Evolutionary conservation across 1,140 invertebrate species (phyloP), one percentile per base, ranked within the genome.

Genomic region (Hylaeus anthracinus): DNA sequence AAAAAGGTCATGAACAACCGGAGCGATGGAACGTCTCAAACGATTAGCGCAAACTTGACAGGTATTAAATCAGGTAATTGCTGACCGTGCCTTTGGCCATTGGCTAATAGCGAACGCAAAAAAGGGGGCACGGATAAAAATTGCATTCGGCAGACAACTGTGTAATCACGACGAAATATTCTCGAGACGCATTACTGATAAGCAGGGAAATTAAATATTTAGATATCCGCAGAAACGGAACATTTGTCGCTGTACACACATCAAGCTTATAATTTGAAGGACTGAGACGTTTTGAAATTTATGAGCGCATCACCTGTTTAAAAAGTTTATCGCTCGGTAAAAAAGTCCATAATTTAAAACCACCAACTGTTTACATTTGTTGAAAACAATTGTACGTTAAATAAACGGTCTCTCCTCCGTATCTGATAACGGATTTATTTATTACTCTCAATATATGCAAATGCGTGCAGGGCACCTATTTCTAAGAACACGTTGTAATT

Each of bases 1-100:
- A 41, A 81, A 77, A 9, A 72, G 65, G 37, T 85, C 60, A 51
- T 48, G 43, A 72, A 74, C 56, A 39, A 72, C 71, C 0, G 56
- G 3, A 76, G 26, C n/a, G 39, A 1, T 56, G n/a, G 3, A 14
- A 63, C 45, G 43, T n/a, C 61, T 82, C 45, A 12, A 56, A 39
- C 45, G 14, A 37, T n/a, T 5, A 3, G 39, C 37, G 63, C 73
- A 63, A 65, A 85, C 37, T 61, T 45, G n/a, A 73, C 53, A 60
- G 48, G 45, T 73, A 73, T 53, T 55, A 60, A 72, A 53, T 41
- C 43, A 48, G 43, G 10, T 63, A 39, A 72, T 56, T 72, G 53
- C n/a, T 3, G 9, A 6, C 39, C 3, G 43, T 45, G 61, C 51
- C 53, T 73, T 26, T 3, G 5, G 6, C 3, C 43, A 65, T 71